phyloP scores from a whole-genome alignment of 2,113 vertebrate species.

The Siniperca chuatsi region DNA sequence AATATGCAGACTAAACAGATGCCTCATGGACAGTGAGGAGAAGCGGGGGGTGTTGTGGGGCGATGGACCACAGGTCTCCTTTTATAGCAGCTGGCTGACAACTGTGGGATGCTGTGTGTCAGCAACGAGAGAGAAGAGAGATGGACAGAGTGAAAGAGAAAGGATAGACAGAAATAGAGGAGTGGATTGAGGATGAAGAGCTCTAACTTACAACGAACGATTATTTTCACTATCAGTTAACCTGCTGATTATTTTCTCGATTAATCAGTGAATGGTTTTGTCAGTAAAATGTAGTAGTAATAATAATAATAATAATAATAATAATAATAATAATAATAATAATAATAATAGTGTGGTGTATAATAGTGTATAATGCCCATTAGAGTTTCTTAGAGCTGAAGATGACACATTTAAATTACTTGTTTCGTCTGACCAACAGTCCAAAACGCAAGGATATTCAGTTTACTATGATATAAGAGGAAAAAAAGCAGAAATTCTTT shows the following conservation, averaged over 20 bases:
- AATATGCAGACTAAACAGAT: constrained; percentile 75
- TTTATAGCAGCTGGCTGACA: constrained; percentile 63
- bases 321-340: no score
- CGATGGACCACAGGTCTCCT: constrained; percentile 50
- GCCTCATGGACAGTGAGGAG: constrained; percentile 60
- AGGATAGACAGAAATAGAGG: neutral
- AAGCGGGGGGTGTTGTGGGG: constrained; percentile 17
- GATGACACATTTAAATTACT: neutral
- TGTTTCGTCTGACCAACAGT: neutral
- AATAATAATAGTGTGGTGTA: neutral
- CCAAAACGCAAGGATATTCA: neutral
- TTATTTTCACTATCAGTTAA: neutral
- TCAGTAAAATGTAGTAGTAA: neutral
- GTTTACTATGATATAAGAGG: neutral
- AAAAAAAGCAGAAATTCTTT: neutral
- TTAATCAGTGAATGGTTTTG: neutral
- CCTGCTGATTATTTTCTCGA: neutral
- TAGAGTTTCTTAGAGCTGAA: neutral
- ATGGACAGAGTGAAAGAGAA: neutral
- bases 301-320: no score
- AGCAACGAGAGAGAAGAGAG: constrained; percentile 27
- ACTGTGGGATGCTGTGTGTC: constrained; percentile 47
- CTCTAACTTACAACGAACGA: neutral
- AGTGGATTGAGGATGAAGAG: constrained; percentile 7
- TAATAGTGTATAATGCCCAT: neutral